Evolutionary conservation across 2,113 vertebrate species (phyloP).

Genomic region (Calidris pygmaea): DNA sequence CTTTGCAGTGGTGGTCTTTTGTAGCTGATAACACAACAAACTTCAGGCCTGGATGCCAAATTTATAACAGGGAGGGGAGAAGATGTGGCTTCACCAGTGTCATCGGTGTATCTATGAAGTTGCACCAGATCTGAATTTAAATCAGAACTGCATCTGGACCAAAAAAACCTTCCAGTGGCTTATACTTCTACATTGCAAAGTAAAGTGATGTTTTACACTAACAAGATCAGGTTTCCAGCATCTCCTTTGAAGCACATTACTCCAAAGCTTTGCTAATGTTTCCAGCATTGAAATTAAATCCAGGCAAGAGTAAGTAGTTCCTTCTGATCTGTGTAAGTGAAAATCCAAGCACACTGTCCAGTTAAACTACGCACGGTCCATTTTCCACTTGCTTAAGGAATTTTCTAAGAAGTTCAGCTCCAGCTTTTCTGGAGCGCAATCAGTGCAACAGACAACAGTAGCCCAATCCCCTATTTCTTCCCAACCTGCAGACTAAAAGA

Average conservation of each 20-base stretch:
- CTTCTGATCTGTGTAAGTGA: background rate
- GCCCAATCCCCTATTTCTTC: background rate
- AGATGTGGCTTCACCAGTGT: background rate
- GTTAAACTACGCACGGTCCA: background rate
- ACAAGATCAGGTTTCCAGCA: background rate
- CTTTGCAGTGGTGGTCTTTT: background rate
- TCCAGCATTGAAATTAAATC: background rate
- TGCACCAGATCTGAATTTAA: background rate
- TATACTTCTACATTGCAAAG: background rate
- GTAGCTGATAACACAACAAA: background rate
- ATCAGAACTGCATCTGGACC: background rate
- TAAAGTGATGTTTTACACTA: background rate
- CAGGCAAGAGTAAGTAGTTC: background rate
- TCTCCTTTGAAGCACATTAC: background rate
- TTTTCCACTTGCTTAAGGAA: background rate
- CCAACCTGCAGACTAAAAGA: background rate
- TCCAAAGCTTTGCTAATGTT: background rate
- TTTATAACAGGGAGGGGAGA: background rate
- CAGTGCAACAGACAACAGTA: background rate
- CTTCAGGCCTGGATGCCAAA: background rate
- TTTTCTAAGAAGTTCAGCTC: background rate
- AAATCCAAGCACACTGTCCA: background rate
- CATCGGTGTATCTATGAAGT: accelerated
- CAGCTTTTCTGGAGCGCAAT: slow-evolving; percentile 8
- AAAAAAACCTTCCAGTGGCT: background rate